Base-by-base conservation (phyloP, 1,140 invertebrate species). In the Pollicipes pollicipes region DNA sequence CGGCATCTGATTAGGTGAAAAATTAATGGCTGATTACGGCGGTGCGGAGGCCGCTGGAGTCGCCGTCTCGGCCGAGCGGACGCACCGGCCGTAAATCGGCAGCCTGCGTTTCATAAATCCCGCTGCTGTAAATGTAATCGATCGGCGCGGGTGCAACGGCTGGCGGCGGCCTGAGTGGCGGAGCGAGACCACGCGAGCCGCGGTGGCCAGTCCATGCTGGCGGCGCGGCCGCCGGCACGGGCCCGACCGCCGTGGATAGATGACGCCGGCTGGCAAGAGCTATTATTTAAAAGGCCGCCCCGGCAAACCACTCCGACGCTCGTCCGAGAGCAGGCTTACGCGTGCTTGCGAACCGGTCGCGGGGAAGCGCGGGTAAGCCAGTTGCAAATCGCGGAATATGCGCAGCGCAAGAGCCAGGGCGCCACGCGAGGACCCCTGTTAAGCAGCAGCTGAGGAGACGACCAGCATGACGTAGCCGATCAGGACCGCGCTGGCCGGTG, bases 1-100 rank as follows among this genome's bases (percentile, higher is more conserved):
- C 45, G 45, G 45, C 45, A 58, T 58, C 45, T 58, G 45, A 58
- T 58, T 58, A 58, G 45, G 45, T 58, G 45, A 58, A 58, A 58
- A 58, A 58, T 58, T 58, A 58, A 58, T 58, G 45, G 45, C 45
- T 58, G 45, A 58, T 58, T 58, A 58, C 24, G 17, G 45, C 45
- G 8, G n/a, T n/a, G 17, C 8, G 45, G 13, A 10, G 2, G 45
- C 13, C 45, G 45, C 17, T 24, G 45, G 24, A 58, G 3, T 58
- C 24, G 13, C 45, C 45, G 24, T 21, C 45, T 16, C 10, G 45
- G 21, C 13, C 45, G 45, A 21, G 13, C 24, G 45, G 45, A n/a
- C 45, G 17, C 21, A 10, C 13, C 21, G 13, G 45, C 45, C 45
- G 45, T 58, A 58, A 58, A 58, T 58, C 24, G 10, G 2, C 13